Conservation (phyloP, 2,797 vertebrate genomes). For the Eutrigla gurnardus region DNA sequence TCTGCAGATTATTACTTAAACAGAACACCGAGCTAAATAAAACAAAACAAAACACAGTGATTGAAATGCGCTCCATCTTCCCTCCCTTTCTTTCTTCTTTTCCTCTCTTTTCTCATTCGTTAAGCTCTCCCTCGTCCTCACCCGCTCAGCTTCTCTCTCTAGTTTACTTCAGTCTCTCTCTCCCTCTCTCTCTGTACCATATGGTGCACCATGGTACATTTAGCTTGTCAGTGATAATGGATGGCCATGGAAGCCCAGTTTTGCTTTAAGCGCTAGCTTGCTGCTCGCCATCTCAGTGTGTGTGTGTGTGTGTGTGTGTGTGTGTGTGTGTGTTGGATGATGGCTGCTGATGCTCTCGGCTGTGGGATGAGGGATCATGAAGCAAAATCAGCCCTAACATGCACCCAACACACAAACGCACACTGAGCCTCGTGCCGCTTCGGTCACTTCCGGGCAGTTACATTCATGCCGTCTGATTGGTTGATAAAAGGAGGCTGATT, state of each 20-base stretch:
- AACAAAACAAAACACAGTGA: slow-evolving; percentile 13
- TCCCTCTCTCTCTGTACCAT: slow-evolving; percentile 88
- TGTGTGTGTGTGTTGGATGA: slow-evolving; percentile 56
- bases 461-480: slow-evolving; percentile 34
- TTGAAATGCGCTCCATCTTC: slow-evolving; percentile 47
- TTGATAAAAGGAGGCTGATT: background rate
- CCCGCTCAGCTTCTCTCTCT: slow-evolving; percentile 32
- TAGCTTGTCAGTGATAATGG: slow-evolving; percentile 99
- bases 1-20: slow-evolving; percentile 40
- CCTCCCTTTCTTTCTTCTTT: slow-evolving; percentile 75
- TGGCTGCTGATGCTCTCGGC: slow-evolving; percentile 87
- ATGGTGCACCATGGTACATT: slow-evolving; percentile 99
- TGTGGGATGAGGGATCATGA: slow-evolving; percentile 89
- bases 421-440: background rate
- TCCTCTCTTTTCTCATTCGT: slow-evolving; percentile 23
- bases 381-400: slow-evolving; percentile 79
- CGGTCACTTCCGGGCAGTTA: slow-evolving; percentile 43
- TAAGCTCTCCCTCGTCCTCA: slow-evolving; percentile 26
- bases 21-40: slow-evolving; percentile 26
- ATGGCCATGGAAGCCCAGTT: slow-evolving; percentile 98
- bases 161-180: slow-evolving; percentile 27
- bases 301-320: slow-evolving; percentile 20
- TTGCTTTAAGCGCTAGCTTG: slow-evolving; percentile 93
- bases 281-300: slow-evolving; percentile 61
- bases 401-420: slow-evolving; percentile 45